These are phyloP conservation scores for Lithodes maja DNA, from an alignment of 2,888 invertebrate species.

Conservation along the genomic window DNA sequence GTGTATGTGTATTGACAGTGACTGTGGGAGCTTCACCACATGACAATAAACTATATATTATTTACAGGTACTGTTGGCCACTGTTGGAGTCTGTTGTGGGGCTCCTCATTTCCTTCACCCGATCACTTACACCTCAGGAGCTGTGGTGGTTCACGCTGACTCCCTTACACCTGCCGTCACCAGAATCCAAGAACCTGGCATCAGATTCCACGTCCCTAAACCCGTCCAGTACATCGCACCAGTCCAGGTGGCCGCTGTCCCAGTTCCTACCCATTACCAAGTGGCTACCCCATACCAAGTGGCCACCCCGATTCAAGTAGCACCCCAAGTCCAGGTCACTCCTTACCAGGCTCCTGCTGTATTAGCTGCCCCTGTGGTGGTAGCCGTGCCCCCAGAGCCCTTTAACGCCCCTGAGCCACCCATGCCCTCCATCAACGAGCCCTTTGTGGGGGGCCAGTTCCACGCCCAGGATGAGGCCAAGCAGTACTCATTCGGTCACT, in stretches of 20 bases:
- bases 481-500: slow-evolving; percentile 53
- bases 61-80: slow-evolving; percentile 3
- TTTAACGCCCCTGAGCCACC: slow-evolving; percentile 49
- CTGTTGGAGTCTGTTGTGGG: background rate
- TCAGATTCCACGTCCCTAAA: slow-evolving; percentile 5
- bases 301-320: slow-evolving; percentile 1
- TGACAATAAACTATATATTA: background rate
- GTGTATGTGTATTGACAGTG: too few species aligned
- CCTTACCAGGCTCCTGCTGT: background rate
- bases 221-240: background rate
- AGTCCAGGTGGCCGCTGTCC: background rate
- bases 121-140: background rate
- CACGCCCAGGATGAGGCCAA: slow-evolving; percentile 47
- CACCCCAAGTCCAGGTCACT: slow-evolving; percentile 17
- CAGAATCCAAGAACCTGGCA: slow-evolving; percentile 15
- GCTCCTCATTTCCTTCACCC: background rate
- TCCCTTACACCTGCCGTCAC: slow-evolving; percentile 27
- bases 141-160: background rate
- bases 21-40: too few species aligned
- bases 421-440: slow-evolving; percentile 38
- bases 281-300: slow-evolving; percentile 7
- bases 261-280: background rate
- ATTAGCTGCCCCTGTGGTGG: slow-evolving; percentile 10
- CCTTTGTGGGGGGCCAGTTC: slow-evolving; percentile 51
- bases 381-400: slow-evolving; percentile 39